Percentiles rank a stretch among this genome's conserved stretches.
Evolutionary conservation across 2,113 vertebrate genomes (phyloP).

Genomic region (Phaethon lepturus): DNA sequence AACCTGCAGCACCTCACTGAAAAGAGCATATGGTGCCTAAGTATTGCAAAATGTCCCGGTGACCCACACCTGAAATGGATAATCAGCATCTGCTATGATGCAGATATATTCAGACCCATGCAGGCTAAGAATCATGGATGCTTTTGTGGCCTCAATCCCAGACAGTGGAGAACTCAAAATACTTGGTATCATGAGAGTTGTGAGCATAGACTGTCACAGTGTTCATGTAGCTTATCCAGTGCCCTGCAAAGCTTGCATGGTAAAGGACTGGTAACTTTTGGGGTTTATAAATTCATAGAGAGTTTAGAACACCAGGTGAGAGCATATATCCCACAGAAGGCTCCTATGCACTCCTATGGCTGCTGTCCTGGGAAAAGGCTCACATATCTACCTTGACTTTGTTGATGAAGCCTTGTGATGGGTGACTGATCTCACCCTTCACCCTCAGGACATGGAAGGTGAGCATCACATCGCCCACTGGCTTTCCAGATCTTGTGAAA

Average conservation of each 20-base stretch:
- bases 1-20: background rate
- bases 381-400: background rate
- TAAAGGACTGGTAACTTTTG: background rate
- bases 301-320: background rate
- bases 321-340: accelerated
- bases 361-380: background rate
- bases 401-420: background rate
- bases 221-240: background rate
- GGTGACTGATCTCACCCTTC: background rate
- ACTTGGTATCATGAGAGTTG: background rate
- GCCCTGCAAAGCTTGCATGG: background rate
- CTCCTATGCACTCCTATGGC: background rate
- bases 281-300: background rate
- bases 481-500: background rate
- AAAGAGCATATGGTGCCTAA: background rate
- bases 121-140: background rate
- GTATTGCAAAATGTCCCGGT: background rate
- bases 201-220: background rate
- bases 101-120: background rate
- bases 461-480: accelerated
- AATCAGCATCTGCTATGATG: background rate
- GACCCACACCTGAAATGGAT: accelerated
- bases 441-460: accelerated
- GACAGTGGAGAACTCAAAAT: background rate
- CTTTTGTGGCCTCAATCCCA: background rate